Base-by-base conservation (phyloP, 2,113 vertebrate genomes). In the Lepidothrix coronata region DNA sequence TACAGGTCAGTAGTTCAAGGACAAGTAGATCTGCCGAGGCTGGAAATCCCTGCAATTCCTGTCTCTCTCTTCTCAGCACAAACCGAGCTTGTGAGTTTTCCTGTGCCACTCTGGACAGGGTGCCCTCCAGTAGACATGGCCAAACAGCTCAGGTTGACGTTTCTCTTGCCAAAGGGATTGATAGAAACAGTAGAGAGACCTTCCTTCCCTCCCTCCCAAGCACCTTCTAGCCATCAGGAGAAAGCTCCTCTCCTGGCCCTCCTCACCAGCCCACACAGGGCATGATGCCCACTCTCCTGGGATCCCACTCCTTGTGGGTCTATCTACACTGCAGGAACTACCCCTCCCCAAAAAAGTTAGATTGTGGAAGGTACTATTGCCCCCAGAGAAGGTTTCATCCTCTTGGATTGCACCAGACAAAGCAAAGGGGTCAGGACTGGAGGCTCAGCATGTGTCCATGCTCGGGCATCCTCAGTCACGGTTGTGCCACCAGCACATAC, bases 401-500 rank as follows among this genome's bases (percentile, higher is more conserved):
- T 0, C 46, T 51, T 67, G 30, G 28, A 80, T 68, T 0, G 0
- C 39, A 28, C 20, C 65, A 48, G 76, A 30, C 2, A 2, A 61
- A 71, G 48, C 22, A 74, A n/a, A 76, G 12, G 23, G 27, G 41
- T 35, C 57, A 39, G 58, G 62, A 57, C 33, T 24, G 55, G 77
- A 81, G 65, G 66, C 14, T 78, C 61, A 25, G 54, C 0, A 0
- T 1, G 2, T 8, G 37, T 52, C 63, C 52, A 46, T 35, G 73
- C 27, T 63, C 8, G 0, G 4, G 0, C 13, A 21, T 6, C 11
- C 49, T n/a, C 9, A 13, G 21, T 6, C 5, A 0, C 2, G 24
- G 31, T 20, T 61, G 62, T 72, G 44, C 49, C 19, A 0, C 8
- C 0, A 4, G 24, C 44, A 62, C 43, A 8, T 3, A n/a, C 1